Percentiles rank a stretch among this genome's conserved stretches.
phyloP scores from a whole-genome alignment of 1,140 invertebrate species.

The Acromyrmex charruanus region DNA sequence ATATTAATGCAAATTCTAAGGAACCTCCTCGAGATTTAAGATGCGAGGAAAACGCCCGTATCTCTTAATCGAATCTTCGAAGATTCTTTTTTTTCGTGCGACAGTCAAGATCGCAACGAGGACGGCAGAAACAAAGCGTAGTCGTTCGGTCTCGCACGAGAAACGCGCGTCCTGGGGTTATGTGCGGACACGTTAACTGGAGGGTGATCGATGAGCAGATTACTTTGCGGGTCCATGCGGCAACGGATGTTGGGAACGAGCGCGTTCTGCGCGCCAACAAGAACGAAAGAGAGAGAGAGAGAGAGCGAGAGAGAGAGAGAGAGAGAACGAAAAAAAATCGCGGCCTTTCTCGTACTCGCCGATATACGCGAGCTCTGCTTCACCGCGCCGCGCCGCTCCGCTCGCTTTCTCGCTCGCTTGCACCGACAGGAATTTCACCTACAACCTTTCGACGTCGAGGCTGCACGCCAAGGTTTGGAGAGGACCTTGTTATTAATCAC shows the following conservation, averaged over 20 bases:
- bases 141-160: constrained; percentile 43
- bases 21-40: not conserved
- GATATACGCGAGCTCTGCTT: constrained; percentile 39
- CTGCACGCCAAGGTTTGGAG: constrained; percentile 73
- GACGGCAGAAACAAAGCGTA: constrained; percentile 48
- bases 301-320: constrained; percentile 3
- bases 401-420: constrained; percentile 44
- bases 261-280: constrained; percentile 28
- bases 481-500: constrained; percentile 86
- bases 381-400: constrained; percentile 35
- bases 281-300: not conserved
- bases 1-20: not conserved
- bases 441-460: constrained; percentile 72
- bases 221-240: constrained; percentile 60
- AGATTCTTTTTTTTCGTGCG: constrained; percentile 33
- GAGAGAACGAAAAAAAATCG: constrained; percentile 37
- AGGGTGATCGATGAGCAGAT: constrained; percentile 71
- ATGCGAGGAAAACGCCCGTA: not conserved
- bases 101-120: constrained; percentile 32
- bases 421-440: constrained; percentile 71
- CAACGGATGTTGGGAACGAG: constrained; percentile 63
- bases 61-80: constrained; percentile 21
- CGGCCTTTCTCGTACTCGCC: constrained; percentile 54
- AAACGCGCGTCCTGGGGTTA: constrained; percentile 52
- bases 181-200: constrained; percentile 70